These are phyloP conservation scores for Propithecus coquereli DNA, from an alignment of 2,113 vertebrate species.

Conservation along the genomic window DNA sequence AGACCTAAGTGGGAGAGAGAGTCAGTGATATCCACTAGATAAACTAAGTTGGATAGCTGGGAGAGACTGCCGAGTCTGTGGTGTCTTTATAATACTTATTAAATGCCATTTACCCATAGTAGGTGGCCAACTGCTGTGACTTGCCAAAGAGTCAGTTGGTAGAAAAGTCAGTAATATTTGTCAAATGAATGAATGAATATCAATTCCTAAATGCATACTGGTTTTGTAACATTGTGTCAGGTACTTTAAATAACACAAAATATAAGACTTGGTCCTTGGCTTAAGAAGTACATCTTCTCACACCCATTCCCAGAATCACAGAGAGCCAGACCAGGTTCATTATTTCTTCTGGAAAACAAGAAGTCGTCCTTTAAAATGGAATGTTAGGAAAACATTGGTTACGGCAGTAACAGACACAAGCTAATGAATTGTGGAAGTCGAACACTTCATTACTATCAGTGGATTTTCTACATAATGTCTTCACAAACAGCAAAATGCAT, in stretches of 20 bases:
- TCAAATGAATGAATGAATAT: neutral
- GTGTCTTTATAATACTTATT: neutral
- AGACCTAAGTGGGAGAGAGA: neutral
- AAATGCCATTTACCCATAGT: neutral
- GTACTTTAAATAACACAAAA: neutral
- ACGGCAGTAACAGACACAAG: neutral
- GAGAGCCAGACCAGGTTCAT: neutral
- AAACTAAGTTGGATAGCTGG: neutral
- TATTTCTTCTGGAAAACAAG: constrained; percentile 16
- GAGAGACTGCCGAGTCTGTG: neutral
- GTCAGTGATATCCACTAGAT: neutral
- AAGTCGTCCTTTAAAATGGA: neutral
- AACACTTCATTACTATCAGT: neutral
- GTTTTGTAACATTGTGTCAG: neutral
- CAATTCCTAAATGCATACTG: neutral
- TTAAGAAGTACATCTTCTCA: neutral
- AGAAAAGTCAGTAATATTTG: neutral
- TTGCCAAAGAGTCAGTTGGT: neutral
- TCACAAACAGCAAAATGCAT: neutral
- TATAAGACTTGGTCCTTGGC: neutral
- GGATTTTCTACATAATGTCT: neutral
- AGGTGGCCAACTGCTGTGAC: neutral
- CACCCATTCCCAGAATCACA: neutral
- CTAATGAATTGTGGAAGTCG: neutral
- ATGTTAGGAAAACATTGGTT: neutral